phyloP scores from a whole-genome alignment of 2,113 vertebrate genomes.

The Ceyx cyanopectus region DNA sequence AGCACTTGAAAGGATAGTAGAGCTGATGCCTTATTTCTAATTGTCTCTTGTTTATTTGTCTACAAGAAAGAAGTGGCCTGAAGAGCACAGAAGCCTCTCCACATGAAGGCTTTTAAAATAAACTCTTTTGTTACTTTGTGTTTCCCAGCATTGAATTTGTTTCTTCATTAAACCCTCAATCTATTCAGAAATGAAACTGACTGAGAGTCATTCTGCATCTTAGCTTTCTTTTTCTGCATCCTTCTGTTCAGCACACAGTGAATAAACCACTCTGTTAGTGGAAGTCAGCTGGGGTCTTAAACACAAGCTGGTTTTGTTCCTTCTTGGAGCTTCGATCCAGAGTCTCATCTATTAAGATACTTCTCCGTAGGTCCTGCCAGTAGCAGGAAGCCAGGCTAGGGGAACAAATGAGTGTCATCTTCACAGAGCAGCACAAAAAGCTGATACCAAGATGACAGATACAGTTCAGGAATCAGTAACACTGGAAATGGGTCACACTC shows the following conservation, averaged over 20 bases:
- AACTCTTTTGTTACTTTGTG: not conserved
- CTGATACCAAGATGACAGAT: not conserved
- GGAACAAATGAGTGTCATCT: not conserved
- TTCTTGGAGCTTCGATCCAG: not conserved
- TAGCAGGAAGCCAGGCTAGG: not conserved
- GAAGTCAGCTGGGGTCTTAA: not conserved
- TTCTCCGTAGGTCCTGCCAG: not conserved
- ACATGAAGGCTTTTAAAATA: not conserved
- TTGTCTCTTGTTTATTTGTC: not conserved
- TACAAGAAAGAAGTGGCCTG: not conserved
- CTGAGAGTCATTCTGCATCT: not conserved
- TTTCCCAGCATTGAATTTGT: not conserved
- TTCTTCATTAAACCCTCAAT: not conserved
- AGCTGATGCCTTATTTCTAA: not conserved
- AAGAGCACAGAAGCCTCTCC: not conserved
- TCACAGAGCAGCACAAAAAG: accelerated
- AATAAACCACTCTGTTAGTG: not conserved
- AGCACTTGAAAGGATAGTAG: not conserved
- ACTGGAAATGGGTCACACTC: accelerated
- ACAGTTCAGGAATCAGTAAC: not conserved
- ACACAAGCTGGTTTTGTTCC: not conserved
- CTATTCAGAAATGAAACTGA: not conserved
- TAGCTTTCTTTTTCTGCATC: not conserved
- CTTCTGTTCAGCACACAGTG: not conserved
- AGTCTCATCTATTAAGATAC: not conserved